Evolutionary conservation across 2,797 vertebrate species (phyloP).

Genomic region (Momotus momota): DNA sequence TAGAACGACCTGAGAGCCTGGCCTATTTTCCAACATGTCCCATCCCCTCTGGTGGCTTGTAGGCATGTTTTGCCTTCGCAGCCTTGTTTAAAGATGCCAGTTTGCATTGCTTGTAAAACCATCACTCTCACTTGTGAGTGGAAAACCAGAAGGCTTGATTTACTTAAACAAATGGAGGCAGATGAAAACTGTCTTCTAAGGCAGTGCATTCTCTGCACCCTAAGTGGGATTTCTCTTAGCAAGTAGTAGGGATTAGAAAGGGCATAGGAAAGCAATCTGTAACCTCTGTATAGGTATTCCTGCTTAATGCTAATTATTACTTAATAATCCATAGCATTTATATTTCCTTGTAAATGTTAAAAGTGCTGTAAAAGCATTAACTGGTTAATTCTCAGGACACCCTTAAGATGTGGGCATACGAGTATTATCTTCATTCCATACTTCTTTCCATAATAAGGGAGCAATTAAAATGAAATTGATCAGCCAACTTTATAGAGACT

Average conservation of each 20-base stretch:
- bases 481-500: constrained; percentile 66
- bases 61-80: background rate
- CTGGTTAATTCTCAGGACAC: constrained; percentile 35
- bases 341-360: constrained; percentile 26
- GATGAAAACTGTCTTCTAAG: constrained; percentile 46
- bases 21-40: background rate
- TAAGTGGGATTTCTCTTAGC: constrained; percentile 6
- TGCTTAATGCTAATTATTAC: constrained; percentile 43
- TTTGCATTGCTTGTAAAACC: background rate
- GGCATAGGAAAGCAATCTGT: constrained; percentile 8
- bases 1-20: background rate
- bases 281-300: constrained; percentile 25
- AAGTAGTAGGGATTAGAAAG: background rate
- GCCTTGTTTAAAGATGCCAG: background rate
- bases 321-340: constrained; percentile 31
- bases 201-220: constrained; percentile 1
- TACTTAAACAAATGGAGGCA: constrained; percentile 28
- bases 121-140: background rate
- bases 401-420: background rate
- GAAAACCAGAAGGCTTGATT: constrained; percentile 23
- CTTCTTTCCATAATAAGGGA: constrained; percentile 71
- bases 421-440: constrained; percentile 52
- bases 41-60: background rate
- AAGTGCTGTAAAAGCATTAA: constrained; percentile 31
- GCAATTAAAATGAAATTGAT: constrained; percentile 79